A percentile compares a stretch with the other conserved stretches of the same genome.
Conservation (phyloP, 2,113 vertebrate species). For the Bos indicus region DNA sequence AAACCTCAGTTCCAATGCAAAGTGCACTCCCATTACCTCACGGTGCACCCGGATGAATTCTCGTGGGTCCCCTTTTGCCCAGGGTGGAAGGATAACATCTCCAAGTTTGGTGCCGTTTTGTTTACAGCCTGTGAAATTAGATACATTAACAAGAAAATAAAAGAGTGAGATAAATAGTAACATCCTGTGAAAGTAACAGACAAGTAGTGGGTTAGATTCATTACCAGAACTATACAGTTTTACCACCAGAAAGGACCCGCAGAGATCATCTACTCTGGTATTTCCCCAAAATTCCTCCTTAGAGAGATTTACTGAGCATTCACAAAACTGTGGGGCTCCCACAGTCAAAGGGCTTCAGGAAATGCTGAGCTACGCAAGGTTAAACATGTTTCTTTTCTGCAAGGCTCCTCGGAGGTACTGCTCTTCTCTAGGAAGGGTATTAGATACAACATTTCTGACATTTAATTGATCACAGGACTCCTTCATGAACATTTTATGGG, state of each 20-base stretch:
- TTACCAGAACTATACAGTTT: not conserved
- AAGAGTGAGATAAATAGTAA: not conserved
- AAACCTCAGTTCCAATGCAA: not conserved
- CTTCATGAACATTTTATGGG: not conserved
- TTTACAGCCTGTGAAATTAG: conserved; percentile 86
- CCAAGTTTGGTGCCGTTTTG: conserved; percentile 97
- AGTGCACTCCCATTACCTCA: conserved; percentile 81
- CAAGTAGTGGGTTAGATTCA: not conserved
- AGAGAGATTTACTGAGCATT: not conserved
- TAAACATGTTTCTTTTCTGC: not conserved
- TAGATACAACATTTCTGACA: not conserved
- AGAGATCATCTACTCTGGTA: not conserved
- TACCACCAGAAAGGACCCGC: not conserved
- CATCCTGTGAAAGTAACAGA: not conserved
- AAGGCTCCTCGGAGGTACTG: not conserved
- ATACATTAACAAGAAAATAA: not conserved
- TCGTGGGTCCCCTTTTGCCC: conserved; percentile 98
- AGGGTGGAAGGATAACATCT: conserved; percentile 94
- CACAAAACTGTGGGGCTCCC: not conserved
- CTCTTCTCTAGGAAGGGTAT: not conserved
- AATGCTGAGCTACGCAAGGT: not conserved
- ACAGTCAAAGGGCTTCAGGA: not conserved
- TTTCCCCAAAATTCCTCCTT: not conserved
- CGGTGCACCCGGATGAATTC: conserved; percentile 99
- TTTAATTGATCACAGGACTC: not conserved